Conservation (phyloP, 2,113 vertebrate species). For the Thunnus thynnus region DNA sequence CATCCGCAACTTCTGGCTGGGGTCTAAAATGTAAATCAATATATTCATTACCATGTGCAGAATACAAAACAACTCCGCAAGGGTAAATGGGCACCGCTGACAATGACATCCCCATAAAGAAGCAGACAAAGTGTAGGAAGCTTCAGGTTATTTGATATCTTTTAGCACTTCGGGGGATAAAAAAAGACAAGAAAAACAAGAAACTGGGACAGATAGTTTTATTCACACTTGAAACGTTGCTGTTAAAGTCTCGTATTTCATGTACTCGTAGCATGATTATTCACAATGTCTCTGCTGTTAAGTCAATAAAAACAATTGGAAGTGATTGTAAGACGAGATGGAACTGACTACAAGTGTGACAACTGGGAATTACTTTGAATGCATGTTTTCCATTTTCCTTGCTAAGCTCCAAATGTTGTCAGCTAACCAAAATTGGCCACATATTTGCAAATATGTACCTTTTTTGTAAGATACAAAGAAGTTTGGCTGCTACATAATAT, state of each 20-base stretch:
- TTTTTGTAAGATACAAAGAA: too few species aligned
- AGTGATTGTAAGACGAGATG: conserved; percentile 34
- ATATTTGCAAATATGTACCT: too few species aligned
- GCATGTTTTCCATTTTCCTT: too few species aligned
- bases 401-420: too few species aligned
- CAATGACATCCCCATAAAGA: conserved; percentile 57
- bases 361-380: too few species aligned
- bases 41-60: conserved; percentile 75
- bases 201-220: conserved; percentile 6
- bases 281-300: conserved; percentile 42
- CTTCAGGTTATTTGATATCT: conserved; percentile 34
- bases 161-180: neutral
- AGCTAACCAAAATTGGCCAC: too few species aligned
- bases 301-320: conserved; percentile 59
- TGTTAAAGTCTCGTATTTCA: conserved; percentile 49
- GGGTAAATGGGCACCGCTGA: conserved; percentile 64
- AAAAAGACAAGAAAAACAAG: neutral
- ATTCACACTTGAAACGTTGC: conserved; percentile 12
- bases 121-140: conserved; percentile 20
- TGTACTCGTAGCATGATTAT: conserved; percentile 5
- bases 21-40: conserved; percentile 80
- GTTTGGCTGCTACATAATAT: too few species aligned
- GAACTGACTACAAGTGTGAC: neutral
- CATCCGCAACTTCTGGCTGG: conserved; percentile 53
- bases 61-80: conserved; percentile 72